Conservation (phyloP, 2,113 vertebrate species). For the Calyptommatus sinebrachiatus region DNA sequence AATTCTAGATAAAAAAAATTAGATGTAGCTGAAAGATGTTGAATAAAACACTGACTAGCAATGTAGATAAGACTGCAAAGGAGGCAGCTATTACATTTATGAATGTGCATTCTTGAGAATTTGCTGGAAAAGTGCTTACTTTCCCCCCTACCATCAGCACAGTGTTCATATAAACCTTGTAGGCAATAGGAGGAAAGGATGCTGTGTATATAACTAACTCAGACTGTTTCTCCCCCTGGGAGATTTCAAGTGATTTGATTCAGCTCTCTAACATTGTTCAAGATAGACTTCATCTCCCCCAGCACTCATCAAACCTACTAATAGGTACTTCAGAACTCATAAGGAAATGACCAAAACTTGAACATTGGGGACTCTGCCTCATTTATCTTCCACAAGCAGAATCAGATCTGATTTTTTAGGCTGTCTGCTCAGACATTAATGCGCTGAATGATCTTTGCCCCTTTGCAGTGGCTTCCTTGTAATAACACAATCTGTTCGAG, state of each 20-base stretch:
- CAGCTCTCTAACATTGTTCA: constrained; percentile 76
- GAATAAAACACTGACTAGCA: constrained; percentile 37
- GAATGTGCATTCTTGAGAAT: constrained; percentile 65
- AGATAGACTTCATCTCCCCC: constrained; percentile 80
- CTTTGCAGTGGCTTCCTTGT: constrained; percentile 53
- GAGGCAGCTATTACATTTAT: constrained; percentile 59
- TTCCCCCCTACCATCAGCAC: not conserved
- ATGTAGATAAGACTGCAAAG: constrained; percentile 50
- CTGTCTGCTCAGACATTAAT: constrained; percentile 68
- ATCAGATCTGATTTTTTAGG: constrained; percentile 78
- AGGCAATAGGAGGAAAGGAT: constrained; percentile 51
- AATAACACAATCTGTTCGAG: constrained; percentile 44
- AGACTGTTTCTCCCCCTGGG: constrained; percentile 72
- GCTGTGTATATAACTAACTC: constrained; percentile 65
- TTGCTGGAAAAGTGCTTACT: constrained; percentile 50
- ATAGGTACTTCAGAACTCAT: constrained; percentile 83
- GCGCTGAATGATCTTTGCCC: constrained; percentile 52
- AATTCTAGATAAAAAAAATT: constrained; percentile 26
- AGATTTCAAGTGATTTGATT: constrained; percentile 76
- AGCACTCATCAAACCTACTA: constrained; percentile 81
- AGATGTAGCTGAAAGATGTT: constrained; percentile 30
- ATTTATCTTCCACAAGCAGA: constrained; percentile 78
- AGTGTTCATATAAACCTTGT: constrained; percentile 71
- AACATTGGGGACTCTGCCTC: constrained; percentile 71
- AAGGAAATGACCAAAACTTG: constrained; percentile 80